These are phyloP conservation scores for Cephus nigrinus DNA, from an alignment of 2,888 invertebrate genomes.

Conservation along the genomic window DNA sequence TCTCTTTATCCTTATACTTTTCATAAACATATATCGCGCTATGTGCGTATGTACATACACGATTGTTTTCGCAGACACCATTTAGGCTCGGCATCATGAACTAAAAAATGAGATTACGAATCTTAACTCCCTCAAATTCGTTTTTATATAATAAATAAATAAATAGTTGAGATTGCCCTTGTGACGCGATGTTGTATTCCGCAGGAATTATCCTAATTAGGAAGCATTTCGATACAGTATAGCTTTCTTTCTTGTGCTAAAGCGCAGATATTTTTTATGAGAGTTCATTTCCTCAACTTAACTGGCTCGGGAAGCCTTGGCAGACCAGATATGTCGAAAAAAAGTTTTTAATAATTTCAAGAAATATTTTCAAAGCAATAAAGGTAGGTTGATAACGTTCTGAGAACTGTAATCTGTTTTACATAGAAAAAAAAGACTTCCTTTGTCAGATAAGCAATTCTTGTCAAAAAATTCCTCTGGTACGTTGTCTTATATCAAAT, in stretches of 20 bases:
- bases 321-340: too few relatives aligned
- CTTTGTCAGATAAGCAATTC: too few relatives aligned
- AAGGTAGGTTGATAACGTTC: too few relatives aligned
- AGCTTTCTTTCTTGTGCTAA: neutral
- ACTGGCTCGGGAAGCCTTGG: too few relatives aligned
- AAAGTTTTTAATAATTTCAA: too few relatives aligned
- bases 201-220: neutral
- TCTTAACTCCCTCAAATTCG: neutral
- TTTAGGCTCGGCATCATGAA: neutral
- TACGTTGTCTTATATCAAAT: neutral
- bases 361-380: too few relatives aligned
- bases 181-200: conserved; percentile 33
- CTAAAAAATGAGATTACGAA: conserved; percentile 43
- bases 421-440: too few relatives aligned
- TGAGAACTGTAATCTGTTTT: too few relatives aligned
- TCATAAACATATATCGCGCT: neutral
- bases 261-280: too few relatives aligned
- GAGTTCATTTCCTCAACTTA: too few relatives aligned
- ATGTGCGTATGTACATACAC: neutral
- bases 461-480: too few relatives aligned
- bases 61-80: neutral
- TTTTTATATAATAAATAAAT: conserved; percentile 48
- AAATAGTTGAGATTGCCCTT: conserved; percentile 51
- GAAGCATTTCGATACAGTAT: neutral
- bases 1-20: neutral